Base-by-base conservation (phyloP, 2,797 vertebrate species). In the Leuciscus waleckii region DNA sequence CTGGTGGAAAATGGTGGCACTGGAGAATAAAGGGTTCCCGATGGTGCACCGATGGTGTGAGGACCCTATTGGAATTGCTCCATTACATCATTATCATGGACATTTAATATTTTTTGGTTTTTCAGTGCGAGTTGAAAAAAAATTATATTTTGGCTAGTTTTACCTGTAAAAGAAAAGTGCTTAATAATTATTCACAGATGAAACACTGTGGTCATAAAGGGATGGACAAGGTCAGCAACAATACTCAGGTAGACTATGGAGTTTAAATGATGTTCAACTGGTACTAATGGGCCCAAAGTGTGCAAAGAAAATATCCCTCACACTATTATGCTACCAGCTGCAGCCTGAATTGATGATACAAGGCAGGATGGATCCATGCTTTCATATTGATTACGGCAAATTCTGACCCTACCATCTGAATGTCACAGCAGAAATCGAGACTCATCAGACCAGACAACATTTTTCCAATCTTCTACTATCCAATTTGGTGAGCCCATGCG, bases 361-460 rank as follows among this genome's bases (percentile, higher is more conserved):
- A 71, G 41, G 11, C 39, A 71, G 23, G 13, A 16, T 26, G 70
- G 43, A 74, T 29, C 7, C 8, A 73, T 19, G n/a, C 4, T 49
- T 49, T 81, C 41, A 43, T 84, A 54, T 67, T 87, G 43, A 82
- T 82, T 84, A 71, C 4, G 8, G 41, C 41, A 77, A 86, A 84
- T 84, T 84, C 70, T 81, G 82, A 82, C 82, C 61, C 29, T 70
- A 84, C 61, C 63, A 71, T 81, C 61, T 54, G 65, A 61, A 81
- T 75, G 76, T 77, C 2, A 13, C 81, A 84, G 70, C 81, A 81
- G 39, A 89, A 86, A 86, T 61, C 17, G 26, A 54, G 46, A 75
- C 29, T 23, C 43, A 16, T 37, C 37, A 73, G 41, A 43, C 39
- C 23, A 43, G 69, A 7, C 6, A 4, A 71, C 3, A 14, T 29